Percentiles rank a stretch among this genome's conserved stretches.
phyloP scores from a whole-genome alignment of 2,888 invertebrate genomes.

The Tridacna crocea region DNA sequence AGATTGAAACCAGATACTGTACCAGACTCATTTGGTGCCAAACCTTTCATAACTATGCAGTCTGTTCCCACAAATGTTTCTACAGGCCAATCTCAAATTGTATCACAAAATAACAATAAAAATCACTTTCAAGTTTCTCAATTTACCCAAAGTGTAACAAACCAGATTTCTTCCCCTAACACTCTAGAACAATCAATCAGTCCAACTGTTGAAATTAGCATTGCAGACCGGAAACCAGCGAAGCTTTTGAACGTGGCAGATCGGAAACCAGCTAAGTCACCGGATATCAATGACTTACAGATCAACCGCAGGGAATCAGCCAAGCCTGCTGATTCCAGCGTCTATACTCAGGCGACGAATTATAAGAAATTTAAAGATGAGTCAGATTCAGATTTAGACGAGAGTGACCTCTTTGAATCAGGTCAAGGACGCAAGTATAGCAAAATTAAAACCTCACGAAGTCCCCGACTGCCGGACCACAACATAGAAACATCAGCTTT shows the following conservation, averaged over 20 bases:
- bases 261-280: slow-evolving; percentile 4
- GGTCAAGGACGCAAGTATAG: slow-evolving; percentile 58
- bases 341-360: slow-evolving; percentile 15
- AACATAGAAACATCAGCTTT: slow-evolving; percentile 76
- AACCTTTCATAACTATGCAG: slow-evolving; percentile 68
- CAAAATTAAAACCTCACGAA: slow-evolving; percentile 62
- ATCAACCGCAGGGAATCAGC: background rate
- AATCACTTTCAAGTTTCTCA: slow-evolving; percentile 9
- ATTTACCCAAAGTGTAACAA: slow-evolving; percentile 33
- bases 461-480: slow-evolving; percentile 55
- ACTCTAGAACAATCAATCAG: slow-evolving; percentile 27
- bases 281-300: slow-evolving; percentile 28
- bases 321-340: background rate
- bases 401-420: slow-evolving; percentile 50
- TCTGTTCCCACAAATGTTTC: background rate
- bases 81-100: background rate
- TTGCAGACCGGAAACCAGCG: slow-evolving; percentile 3
- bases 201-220: slow-evolving; percentile 19
- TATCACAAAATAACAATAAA: slow-evolving; percentile 24
- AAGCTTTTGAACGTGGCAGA: background rate
- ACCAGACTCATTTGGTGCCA: slow-evolving; percentile 74
- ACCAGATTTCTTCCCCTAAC: slow-evolving; percentile 28
- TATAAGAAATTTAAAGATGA: slow-evolving; percentile 60
- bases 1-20: slow-evolving; percentile 37
- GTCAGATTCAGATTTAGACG: slow-evolving; percentile 54